Evolutionary conservation across 2,797 vertebrate genomes (phyloP), one percentile per base, ranked within the genome.

Genomic region (Xiphophorus birchmanni): DNA sequence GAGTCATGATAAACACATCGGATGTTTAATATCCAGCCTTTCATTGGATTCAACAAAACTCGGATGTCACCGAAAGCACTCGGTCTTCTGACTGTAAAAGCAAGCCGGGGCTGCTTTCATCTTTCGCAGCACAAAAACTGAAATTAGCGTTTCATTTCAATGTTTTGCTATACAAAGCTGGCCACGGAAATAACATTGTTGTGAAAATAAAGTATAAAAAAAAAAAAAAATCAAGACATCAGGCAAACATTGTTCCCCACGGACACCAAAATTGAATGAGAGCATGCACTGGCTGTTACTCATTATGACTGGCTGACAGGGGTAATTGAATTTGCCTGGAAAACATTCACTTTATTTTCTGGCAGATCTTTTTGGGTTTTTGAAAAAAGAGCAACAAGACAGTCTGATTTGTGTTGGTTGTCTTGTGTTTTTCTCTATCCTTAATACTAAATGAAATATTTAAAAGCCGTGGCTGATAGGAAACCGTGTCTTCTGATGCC

Each of bases 261-360:
- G 91, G 91, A 92, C 87, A 85, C 82, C 75, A 87, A 90, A 94
- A 95, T 94, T 94, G 93, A 95, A 94, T 92, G 87, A 94, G 93
- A 93, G 91, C 90, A 90, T 92, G 90, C 91, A 85, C 88, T 92
- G 89, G 87, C 90, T 91, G 93, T 92, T 91, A 89, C 89, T 94
- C 89, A 94, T 95, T 94, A 93, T 91, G 79, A 86, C 84, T 77
- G 80, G 83, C 89, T 92, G 90, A 92, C 90, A 82, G 87, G 74
- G 84, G 89, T 91, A 95, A 94, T 94, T 94, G 82, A 92, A 94
- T 94, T 84, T 88, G 86, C 86, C 86, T 86, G 45, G 78, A 88
- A 92, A 92, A 85, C 85, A 89, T 84, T 90, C 74, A 18, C 40
- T 90, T 91, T 90, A 92, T 94, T 71, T 93, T 89, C 90, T 87